Evolutionary conservation across 2,797 vertebrate species (phyloP), one percentile per base, ranked within the genome.

Genomic region (Nannoperca obscura): DNA sequence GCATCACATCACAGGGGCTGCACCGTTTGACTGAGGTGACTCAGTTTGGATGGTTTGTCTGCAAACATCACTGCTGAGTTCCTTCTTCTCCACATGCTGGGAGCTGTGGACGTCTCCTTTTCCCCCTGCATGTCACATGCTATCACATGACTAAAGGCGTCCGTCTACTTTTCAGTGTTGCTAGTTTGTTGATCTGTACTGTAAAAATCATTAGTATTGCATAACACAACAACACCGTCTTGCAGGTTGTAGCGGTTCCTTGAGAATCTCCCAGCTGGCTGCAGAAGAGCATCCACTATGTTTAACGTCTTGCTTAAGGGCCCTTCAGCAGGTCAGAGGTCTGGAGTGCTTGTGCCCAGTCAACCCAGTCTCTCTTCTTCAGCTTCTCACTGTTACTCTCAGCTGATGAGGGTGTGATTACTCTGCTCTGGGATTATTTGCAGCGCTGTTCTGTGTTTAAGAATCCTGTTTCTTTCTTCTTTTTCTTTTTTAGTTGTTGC

Each of bases 1-100:
- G 91, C 89, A 80, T 81, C 84, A 85, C 88, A 82, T 93, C 91
- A 89, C 67, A 90, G 67, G 50, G 47, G 61, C 68, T 52, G 52
- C 69, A 68, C 59, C 58, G 78, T 77, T 73, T 71, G 46, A 71
- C 59, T 75, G 52, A 67, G 53, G 66, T 80, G 81, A 82, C 76
- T 74, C 68, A 75, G 53, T 73, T n/a, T 20, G 57, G 77, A 61
- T 66, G 68, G 65, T 65, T 78, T 67, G 46, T 57, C 55, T 81
- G 67, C 46, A 79, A 30, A 71, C 69, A 68, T 74, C 65, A 40
- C 74, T 58, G 58, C 3, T 71, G 54, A 74, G 58, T 68, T 67
- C 27, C 68, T 42, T 53, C 71, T 34, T 20, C 69, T 76, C 40
- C 59, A 62, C 63, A 60, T 61, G 60, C 74, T 69, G 38, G 8